Conservation (phyloP, 2,888 invertebrate genomes). For the Plusia festucae region DNA sequence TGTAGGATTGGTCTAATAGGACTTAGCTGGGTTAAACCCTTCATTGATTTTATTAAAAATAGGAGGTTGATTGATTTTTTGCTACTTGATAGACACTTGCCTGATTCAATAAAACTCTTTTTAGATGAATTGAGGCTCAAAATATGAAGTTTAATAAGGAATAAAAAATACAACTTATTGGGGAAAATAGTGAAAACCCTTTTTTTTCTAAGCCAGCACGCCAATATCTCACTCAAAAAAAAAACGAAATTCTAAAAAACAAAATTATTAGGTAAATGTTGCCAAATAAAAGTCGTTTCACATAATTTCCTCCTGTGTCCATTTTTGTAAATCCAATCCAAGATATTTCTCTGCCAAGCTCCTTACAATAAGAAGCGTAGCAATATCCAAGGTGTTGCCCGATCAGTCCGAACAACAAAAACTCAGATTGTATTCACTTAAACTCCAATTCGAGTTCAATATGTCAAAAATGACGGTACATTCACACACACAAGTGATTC, state of each 20-base stretch:
- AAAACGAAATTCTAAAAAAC: too few relatives aligned
- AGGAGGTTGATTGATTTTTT: background rate
- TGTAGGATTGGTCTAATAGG: background rate
- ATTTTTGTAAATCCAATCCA: too few relatives aligned
- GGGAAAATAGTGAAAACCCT: too few relatives aligned
- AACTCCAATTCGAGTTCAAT: slow-evolving; percentile 21
- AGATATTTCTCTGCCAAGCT: background rate
- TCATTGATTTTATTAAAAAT: background rate
- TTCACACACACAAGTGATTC: slow-evolving; percentile 21
- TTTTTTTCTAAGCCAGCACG: too few relatives aligned
- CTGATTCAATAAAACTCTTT: too few relatives aligned
- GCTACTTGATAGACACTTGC: fast-evolving
- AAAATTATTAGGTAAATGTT: too few relatives aligned
- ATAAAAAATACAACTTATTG: too few relatives aligned
- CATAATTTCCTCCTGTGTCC: too few relatives aligned
- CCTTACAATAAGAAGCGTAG: background rate
- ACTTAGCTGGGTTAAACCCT: background rate
- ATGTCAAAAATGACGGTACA: slow-evolving; percentile 39
- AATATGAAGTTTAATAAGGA: too few relatives aligned
- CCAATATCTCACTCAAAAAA: too few relatives aligned
- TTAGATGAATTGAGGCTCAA: too few relatives aligned
- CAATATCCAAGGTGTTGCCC: slow-evolving; percentile 33
- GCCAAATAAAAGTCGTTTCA: too few relatives aligned
- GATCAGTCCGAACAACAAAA: slow-evolving; percentile 28
- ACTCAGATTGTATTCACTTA: slow-evolving; percentile 21